Conservation (phyloP, 2,113 vertebrate species). For the Dasyurus viverrinus region DNA sequence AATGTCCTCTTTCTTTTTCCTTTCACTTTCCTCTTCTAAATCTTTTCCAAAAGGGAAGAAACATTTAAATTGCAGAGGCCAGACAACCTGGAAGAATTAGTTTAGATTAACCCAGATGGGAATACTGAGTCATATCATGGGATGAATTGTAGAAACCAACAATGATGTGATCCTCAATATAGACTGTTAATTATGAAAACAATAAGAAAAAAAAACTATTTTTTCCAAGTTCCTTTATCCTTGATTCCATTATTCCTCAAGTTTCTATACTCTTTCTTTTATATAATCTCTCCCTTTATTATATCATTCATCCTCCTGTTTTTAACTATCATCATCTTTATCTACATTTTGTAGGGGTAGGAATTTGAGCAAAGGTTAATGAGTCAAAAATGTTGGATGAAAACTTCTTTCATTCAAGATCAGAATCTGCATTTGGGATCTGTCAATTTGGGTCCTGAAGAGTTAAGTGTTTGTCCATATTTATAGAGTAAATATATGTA, state of each 20-base stretch:
- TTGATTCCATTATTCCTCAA: neutral
- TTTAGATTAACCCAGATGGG: neutral
- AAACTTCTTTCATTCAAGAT: neutral
- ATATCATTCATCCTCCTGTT: neutral
- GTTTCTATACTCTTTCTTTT: neutral
- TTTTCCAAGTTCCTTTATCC: neutral
- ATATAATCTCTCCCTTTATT: neutral
- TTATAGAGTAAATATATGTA: neutral
- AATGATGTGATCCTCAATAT: neutral
- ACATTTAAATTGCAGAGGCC: too few relatives aligned
- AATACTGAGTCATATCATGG: neutral
- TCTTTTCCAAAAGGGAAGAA: too few relatives aligned
- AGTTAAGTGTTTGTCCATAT: neutral
- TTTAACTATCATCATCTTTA: neutral
- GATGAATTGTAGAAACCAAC: neutral
- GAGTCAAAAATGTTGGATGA: neutral
- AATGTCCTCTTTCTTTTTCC: too few relatives aligned
- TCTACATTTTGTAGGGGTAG: neutral
- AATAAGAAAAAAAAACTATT: neutral
- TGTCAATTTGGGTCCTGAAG: neutral
- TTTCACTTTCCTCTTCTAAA: too few relatives aligned
- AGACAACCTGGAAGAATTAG: too few relatives aligned
- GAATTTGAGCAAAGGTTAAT: neutral
- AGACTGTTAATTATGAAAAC: neutral
- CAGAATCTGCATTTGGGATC: neutral